These are phyloP conservation scores for Manis pentadactyla DNA, from an alignment of 2,797 vertebrate species.

Conservation along the genomic window DNA sequence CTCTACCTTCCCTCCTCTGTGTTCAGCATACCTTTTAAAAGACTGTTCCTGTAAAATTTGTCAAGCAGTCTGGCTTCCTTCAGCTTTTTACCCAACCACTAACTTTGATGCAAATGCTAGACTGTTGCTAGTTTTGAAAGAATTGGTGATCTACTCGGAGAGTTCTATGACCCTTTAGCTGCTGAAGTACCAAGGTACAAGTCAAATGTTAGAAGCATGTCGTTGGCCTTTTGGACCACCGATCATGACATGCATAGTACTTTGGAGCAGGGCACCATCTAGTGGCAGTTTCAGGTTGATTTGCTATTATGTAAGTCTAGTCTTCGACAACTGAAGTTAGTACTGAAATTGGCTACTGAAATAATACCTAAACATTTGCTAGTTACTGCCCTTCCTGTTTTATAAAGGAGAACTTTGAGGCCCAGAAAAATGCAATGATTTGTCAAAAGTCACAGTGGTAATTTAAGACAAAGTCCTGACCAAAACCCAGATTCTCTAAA, in stretches of 20 bases:
- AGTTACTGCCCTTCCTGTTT: not conserved
- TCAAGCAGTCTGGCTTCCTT: not conserved
- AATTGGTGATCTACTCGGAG: not conserved
- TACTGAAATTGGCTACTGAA: not conserved
- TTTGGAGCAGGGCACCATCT: constrained; percentile 53
- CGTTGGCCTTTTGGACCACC: not conserved
- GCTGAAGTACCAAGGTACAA: not conserved
- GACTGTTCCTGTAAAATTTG: constrained; percentile 20
- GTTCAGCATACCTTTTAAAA: constrained; percentile 21
- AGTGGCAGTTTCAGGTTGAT: constrained; percentile 37
- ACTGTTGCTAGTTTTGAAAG: constrained; percentile 7
- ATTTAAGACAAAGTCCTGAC: constrained; percentile 1
- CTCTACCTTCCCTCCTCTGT: not conserved
- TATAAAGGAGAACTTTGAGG: not conserved
- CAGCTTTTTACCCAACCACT: not conserved
- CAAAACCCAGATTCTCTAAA: constrained; percentile 19
- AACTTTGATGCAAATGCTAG: not conserved
- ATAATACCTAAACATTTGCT: not conserved
- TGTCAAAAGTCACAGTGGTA: not conserved
- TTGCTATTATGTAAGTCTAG: not conserved
- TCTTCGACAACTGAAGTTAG: not conserved
- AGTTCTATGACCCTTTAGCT: not conserved
- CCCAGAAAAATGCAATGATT: not conserved
- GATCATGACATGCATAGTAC: not conserved
- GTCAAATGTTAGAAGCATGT: not conserved